A percentile compares a stretch with the other conserved stretches of the same genome.
Evolutionary conservation across 1,140 invertebrate genomes (phyloP).

Genomic region (Atta colombica): DNA sequence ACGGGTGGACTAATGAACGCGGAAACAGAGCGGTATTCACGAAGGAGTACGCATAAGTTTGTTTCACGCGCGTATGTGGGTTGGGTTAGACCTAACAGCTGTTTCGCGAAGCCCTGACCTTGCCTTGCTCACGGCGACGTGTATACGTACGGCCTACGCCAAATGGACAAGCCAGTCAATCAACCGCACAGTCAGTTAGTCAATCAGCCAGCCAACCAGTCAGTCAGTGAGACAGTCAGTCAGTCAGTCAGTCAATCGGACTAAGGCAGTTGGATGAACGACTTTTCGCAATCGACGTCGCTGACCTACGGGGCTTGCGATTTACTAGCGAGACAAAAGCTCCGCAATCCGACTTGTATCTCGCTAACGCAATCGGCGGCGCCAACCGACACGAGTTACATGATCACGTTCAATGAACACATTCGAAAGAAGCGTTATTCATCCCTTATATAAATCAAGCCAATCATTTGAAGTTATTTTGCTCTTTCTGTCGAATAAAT

Average conservation of each 20-base stretch:
- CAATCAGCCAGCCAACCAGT: conserved; percentile 50
- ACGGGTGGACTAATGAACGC: conserved; percentile 10
- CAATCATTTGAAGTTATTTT: neutral
- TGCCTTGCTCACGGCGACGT: conserved; percentile 59
- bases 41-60: conserved; percentile 47
- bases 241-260: conserved; percentile 41
- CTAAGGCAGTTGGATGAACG: conserved; percentile 50
- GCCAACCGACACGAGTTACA: conserved; percentile 41
- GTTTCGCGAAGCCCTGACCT: conserved; percentile 79
- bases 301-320: conserved; percentile 70
- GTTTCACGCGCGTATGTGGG: conserved; percentile 69
- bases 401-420: conserved; percentile 49
- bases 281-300: conserved; percentile 75
- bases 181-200: conserved; percentile 62
- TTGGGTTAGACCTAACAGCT: conserved; percentile 75
- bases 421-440: neutral
- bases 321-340: conserved; percentile 67
- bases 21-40: conserved; percentile 50
- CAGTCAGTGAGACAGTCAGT: conserved; percentile 34
- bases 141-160: conserved; percentile 71
- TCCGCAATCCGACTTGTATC: conserved; percentile 43
- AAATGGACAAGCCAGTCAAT: conserved; percentile 65
- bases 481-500: neutral
- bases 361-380: conserved; percentile 50
- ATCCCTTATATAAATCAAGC: neutral